Percentiles rank a stretch among this genome's conserved stretches.
Evolutionary conservation across 2,888 invertebrate species (phyloP).

Genomic region (Achlya flavicornis): DNA sequence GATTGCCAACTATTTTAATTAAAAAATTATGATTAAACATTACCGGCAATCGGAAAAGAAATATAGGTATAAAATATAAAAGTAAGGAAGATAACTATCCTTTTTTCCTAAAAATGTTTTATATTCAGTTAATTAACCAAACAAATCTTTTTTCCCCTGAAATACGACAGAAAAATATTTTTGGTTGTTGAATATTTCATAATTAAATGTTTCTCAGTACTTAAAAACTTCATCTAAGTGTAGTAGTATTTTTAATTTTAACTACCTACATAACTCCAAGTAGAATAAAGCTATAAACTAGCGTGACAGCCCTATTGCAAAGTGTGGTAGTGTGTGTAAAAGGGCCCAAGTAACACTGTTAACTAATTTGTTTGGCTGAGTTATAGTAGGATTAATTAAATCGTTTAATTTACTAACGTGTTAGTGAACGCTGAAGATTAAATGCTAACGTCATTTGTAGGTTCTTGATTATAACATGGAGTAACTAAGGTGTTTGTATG

Average conservation of each 20-base stretch:
- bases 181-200: too few relatives aligned
- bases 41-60: too few relatives aligned
- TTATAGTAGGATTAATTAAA: slow-evolving; percentile 16
- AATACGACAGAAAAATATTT: too few relatives aligned
- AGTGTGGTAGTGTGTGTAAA: slow-evolving; percentile 1
- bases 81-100: too few relatives aligned
- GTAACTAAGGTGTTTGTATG: not conserved
- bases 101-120: too few relatives aligned
- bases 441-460: slow-evolving; percentile 6
- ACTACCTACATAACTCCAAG: not conserved
- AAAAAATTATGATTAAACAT: too few relatives aligned
- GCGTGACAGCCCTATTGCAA: not conserved
- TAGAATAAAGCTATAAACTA: not conserved
- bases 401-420: slow-evolving; percentile 14
- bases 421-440: slow-evolving; percentile 13
- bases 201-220: too few relatives aligned
- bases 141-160: too few relatives aligned
- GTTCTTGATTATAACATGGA: slow-evolving; percentile 4
- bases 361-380: slow-evolving; percentile 14
- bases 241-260: too few relatives aligned
- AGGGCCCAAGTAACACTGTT: slow-evolving; percentile 9
- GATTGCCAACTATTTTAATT: not conserved
- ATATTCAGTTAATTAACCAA: too few relatives aligned
- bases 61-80: too few relatives aligned
- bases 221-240: too few relatives aligned